Evolutionary conservation across 2,888 invertebrate genomes (phyloP).

Genomic region (Leptinotarsa juncta): DNA sequence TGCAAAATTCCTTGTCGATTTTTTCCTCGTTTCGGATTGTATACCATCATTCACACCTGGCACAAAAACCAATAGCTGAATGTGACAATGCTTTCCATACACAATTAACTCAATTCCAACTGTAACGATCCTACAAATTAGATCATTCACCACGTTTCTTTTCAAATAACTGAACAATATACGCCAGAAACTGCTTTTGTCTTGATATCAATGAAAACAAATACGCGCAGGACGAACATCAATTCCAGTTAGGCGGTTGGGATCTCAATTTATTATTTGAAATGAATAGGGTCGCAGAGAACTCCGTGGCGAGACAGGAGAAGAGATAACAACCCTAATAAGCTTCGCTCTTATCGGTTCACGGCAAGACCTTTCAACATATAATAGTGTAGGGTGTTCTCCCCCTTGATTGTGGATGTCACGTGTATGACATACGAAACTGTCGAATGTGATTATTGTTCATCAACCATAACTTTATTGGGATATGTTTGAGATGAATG

Average conservation of each 20-base stretch:
- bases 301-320: neutral
- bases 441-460: neutral
- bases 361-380: neutral
- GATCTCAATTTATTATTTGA: conserved; percentile 17
- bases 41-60: too few species aligned
- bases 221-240: conserved; percentile 21
- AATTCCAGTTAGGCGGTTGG: conserved; percentile 24
- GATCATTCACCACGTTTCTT: conserved; percentile 24
- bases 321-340: conserved; percentile 10
- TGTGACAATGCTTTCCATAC: neutral
- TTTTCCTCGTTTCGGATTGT: too few species aligned
- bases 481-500: too few species aligned
- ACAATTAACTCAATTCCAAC: neutral
- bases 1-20: too few species aligned
- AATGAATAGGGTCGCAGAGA: conserved; percentile 16
- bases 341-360: conserved; percentile 4
- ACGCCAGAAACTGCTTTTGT: conserved; percentile 6
- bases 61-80: too few species aligned
- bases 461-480: too few species aligned
- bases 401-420: neutral
- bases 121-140: conserved; percentile 6
- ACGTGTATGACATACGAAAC: neutral
- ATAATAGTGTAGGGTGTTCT: neutral
- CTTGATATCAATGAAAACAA: conserved; percentile 24
- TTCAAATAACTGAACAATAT: conserved; percentile 11